A percentile compares a stretch with the other conserved stretches of the same genome.
Conservation (phyloP, 2,888 invertebrate species). For the Ophonus ardosiacus region DNA sequence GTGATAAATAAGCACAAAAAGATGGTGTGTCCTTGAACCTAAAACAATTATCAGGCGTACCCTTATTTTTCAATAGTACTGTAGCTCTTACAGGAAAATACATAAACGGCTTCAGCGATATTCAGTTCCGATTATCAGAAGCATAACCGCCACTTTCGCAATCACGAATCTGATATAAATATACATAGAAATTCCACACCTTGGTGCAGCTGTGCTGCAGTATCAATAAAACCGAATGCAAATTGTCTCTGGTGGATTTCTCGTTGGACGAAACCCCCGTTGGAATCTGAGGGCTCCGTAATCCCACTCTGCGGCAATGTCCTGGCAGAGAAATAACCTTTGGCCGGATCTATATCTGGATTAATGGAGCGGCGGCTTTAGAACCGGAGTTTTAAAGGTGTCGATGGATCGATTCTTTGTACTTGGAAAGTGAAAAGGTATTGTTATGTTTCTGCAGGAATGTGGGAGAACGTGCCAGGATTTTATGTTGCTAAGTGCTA, state of each 20-base stretch:
- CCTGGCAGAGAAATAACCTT: conserved; percentile 43
- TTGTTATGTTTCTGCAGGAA: conserved; percentile 42
- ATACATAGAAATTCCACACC: not conserved
- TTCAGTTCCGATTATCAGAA: no score
- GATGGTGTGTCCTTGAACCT: no score
- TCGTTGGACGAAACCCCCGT: not conserved
- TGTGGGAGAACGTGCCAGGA: conserved; percentile 27
- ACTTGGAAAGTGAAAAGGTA: conserved; percentile 45
- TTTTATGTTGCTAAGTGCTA: conserved; percentile 14
- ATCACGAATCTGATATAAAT: no score
- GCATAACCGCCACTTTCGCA: no score
- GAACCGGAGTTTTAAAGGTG: conserved; percentile 36
- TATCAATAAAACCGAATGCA: not conserved
- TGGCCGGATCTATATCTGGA: conserved; percentile 48
- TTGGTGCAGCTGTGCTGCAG: not conserved
- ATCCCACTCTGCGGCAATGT: conserved; percentile 45
- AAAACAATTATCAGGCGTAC: no score
- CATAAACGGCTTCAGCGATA: no score
- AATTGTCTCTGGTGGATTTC: not conserved
- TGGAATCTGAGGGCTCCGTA: conserved; percentile 3
- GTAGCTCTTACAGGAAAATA: no score
- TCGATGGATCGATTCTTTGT: conserved; percentile 44
- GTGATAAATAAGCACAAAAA: no score
- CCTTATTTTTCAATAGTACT: no score
- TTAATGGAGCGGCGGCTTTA: conserved; percentile 48